Evolutionary conservation across 2,113 vertebrate genomes (phyloP), one percentile per base, ranked within the genome.

Genomic region (Semicossyphus pulcher): DNA sequence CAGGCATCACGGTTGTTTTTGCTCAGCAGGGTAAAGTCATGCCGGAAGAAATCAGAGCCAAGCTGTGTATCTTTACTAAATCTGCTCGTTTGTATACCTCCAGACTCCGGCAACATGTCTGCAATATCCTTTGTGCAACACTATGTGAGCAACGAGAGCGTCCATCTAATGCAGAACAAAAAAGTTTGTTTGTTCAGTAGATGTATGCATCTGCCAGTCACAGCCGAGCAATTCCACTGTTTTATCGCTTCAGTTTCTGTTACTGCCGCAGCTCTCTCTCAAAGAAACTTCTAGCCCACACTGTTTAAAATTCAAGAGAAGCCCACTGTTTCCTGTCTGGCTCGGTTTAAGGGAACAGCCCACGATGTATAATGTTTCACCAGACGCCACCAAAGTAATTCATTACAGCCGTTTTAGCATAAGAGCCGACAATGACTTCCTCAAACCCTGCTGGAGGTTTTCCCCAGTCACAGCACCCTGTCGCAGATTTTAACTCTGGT

Each of bases 1-100:
- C 37, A 71, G 66, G 79, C 64, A 60, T 58, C 44, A 52, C 56
- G 37, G 52, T 74, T 73, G 56, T 74, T 71, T 62, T 67, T 70
- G 18, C 71, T 73, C 66, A 68, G 20, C 31, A 47, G 66, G 59
- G 62, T 45, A 32, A n/a, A 79, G 42, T 52, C 34, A 67, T n/a
- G 25, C 29, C 53, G 31, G 7, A 10, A 4, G 23, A 39, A 51
- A 31, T 45, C 39, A 36, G 18, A 73, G 61, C 51, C 59, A 70
- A 37, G 65, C 59, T 62, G 39, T 66, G 16, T 51, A 49, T 77
- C 39, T 54, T 71, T 20, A 39, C 10, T 49, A 61, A 84, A 88
- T 84, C 32, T 70, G 39, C 36, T 39, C 64, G 31, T 68, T 73
- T 76, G 64, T 64, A 59, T 53, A 44, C 36, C 26, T 37, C 7